phyloP scores from a whole-genome alignment of 1,140 invertebrate species.

The Drosophila repletoides region DNA sequence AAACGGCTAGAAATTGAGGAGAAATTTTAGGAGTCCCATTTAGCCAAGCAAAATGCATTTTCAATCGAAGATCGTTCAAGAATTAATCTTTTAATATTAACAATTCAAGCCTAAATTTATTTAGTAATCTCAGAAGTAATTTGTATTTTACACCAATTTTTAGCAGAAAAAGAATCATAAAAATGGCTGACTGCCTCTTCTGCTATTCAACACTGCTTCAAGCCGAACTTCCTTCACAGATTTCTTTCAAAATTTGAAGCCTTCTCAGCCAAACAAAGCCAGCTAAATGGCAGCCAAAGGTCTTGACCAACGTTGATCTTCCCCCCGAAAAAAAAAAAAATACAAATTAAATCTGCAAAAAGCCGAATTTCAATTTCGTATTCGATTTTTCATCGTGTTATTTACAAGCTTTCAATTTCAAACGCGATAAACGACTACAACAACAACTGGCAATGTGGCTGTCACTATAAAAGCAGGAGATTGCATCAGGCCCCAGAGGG shows the following conservation, averaged over 20 bases:
- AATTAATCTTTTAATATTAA: too few relatives aligned
- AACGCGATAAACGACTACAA: constrained; percentile 68
- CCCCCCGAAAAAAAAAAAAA: constrained; percentile 9
- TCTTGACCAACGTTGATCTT: constrained; percentile 20
- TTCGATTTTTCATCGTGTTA: constrained; percentile 63
- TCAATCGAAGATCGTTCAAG: too few relatives aligned
- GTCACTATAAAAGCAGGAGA: constrained; percentile 53
- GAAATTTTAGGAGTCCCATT: too few relatives aligned
- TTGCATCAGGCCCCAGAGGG: constrained; percentile 55
- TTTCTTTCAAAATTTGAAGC: background rate
- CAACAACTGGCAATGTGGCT: constrained; percentile 42
- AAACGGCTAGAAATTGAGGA: too few relatives aligned
- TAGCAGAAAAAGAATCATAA: too few relatives aligned
- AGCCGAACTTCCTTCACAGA: too few relatives aligned
- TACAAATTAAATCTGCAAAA: constrained; percentile 52
- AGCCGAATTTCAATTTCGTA: constrained; percentile 64
- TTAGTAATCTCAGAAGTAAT: too few relatives aligned
- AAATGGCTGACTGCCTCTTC: too few relatives aligned
- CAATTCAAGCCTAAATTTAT: too few relatives aligned
- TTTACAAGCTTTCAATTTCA: constrained; percentile 74
- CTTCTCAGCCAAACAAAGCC: background rate
- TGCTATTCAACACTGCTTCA: too few relatives aligned
- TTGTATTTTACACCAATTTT: too few relatives aligned
- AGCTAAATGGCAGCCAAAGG: constrained; percentile 9
- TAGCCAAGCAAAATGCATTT: too few relatives aligned